Base-by-base conservation (phyloP, 1,140 invertebrate species). In the Drosophila tani region DNA sequence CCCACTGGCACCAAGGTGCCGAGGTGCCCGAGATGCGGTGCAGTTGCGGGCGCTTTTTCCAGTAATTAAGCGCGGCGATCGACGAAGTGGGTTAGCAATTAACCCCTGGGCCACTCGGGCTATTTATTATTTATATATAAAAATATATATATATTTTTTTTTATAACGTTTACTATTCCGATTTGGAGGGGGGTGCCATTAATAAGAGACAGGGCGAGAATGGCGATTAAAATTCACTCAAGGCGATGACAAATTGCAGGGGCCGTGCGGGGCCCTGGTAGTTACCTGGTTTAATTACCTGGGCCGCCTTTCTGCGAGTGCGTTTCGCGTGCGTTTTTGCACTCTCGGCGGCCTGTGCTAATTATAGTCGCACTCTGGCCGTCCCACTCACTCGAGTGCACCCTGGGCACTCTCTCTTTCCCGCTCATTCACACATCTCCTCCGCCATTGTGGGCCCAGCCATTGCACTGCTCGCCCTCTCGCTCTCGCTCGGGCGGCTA, bases 221-320 rank as follows among this genome's bases (percentile, higher is more conserved):
- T 46, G 43, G 45, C 83, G 76, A 87, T 87, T 87, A 87, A 87
- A 87, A 90, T 84, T 77, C 85, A 87, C 74, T 87, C 82, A 85
- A 67, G 82, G 76, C 70, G 81, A 63, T 64, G 76, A 79, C 76
- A 83, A 83, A 74, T 84, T 85, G 82, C 79, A 17, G 46, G 62
- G 63, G 70, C 58, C 73, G 67, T 53, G 49, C 29, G 40, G 47
- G 29, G 70, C 21, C 7, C 46, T 7, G 32, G 32, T 14, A 46
- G 45, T 35, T 43, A 51, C 65, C 47, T 68, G 69, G 21, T 63
- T 74, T 73, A 82, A 77, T 82, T 81, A 53, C 57, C 40, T 38
- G 41, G 69, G 76, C 49, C 29, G 49, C 51, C 32, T 35, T 43
- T 17, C 17, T 24, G 71, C 47, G 29, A 71, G 66, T 66, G 79